Conservation (phyloP, 2,797 vertebrate genomes). For the Takifugu rubripes region DNA sequence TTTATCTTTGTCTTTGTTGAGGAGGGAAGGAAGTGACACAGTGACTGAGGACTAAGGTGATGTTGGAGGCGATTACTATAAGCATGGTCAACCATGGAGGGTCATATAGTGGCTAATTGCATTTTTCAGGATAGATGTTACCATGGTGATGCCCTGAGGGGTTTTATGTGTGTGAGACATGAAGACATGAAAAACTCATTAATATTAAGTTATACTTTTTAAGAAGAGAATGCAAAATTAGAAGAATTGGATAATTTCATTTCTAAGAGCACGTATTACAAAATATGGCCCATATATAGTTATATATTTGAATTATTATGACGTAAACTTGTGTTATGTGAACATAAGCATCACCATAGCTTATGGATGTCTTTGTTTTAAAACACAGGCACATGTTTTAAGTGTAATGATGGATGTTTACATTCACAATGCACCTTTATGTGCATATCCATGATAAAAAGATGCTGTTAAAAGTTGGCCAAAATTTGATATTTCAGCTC, state of each 20-base stretch:
- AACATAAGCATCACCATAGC: too few species aligned
- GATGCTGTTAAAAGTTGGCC: constrained; percentile 25
- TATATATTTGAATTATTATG: too few species aligned
- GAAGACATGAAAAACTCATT: constrained; percentile 24
- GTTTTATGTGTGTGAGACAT: constrained; percentile 22
- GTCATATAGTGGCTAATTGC: constrained; percentile 60
- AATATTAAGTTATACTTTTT: constrained; percentile 6
- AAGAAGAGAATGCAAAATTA: neutral
- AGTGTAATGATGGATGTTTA: too few species aligned
- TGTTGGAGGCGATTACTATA: constrained; percentile 65
- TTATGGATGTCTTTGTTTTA: too few species aligned
- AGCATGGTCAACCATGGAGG: constrained; percentile 56
- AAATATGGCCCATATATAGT: too few species aligned
- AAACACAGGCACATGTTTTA: too few species aligned
- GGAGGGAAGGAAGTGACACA: constrained; percentile 29
- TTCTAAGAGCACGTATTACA: too few species aligned
- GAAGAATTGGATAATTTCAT: neutral
- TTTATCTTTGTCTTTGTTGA: constrained; percentile 39
- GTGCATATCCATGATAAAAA: too few species aligned
- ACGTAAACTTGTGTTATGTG: too few species aligned
- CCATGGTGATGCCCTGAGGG: constrained; percentile 26
- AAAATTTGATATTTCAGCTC: constrained; percentile 16
- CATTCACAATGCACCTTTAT: too few species aligned
- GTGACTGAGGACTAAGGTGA: constrained; percentile 43
- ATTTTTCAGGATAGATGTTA: constrained; percentile 42